These are phyloP conservation scores for Dioctria linearis DNA, from an alignment of 2,888 invertebrate genomes.

Conservation along the genomic window DNA sequence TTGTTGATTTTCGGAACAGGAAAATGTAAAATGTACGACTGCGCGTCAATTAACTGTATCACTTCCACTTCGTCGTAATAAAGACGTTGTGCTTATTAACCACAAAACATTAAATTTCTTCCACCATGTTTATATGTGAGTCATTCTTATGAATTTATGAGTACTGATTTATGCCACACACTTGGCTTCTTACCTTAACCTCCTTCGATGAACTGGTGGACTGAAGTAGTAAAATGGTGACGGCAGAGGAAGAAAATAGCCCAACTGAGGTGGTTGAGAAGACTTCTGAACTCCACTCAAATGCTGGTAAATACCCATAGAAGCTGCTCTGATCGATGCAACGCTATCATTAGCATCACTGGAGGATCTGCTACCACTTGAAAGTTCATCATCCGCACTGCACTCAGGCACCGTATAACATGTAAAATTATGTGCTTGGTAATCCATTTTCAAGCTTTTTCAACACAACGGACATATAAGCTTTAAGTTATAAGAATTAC, in stretches of 20 bases:
- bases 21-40: background rate
- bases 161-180: no score
- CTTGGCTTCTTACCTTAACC: conserved; percentile 63
- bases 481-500: background rate
- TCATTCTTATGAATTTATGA: no score
- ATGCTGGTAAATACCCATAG: conserved; percentile 65
- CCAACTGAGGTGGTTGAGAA: conserved; percentile 72
- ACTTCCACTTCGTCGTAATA: background rate
- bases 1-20: background rate
- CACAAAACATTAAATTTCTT: background rate
- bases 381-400: conserved; percentile 58
- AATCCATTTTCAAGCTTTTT: conserved; percentile 62
- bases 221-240: conserved; percentile 70
- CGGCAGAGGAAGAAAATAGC: conserved; percentile 75
- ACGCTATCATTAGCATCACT: conserved; percentile 51
- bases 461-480: background rate
- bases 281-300: conserved; percentile 54
- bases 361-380: conserved; percentile 60
- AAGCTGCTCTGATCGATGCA: conserved; percentile 62
- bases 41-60: background rate
- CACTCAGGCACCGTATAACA: conserved; percentile 69
- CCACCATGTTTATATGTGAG: no score
- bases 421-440: conserved; percentile 65
- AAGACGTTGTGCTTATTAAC: conserved; percentile 1
- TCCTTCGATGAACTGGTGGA: conserved; percentile 67